These are phyloP conservation scores for Epinephelus moara DNA, from an alignment of 2,113 vertebrate genomes.

Conservation along the genomic window DNA sequence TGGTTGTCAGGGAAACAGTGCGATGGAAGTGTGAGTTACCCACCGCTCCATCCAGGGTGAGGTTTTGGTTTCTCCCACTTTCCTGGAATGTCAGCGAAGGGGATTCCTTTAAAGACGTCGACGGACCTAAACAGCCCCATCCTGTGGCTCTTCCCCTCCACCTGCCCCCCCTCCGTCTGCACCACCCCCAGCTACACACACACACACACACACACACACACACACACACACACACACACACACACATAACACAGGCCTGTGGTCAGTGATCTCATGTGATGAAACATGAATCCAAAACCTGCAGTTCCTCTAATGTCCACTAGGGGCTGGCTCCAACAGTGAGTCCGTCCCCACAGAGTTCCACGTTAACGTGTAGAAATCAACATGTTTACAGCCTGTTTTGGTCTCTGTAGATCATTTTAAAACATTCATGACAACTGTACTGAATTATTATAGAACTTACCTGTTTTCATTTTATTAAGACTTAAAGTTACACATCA, in stretches of 20 bases:
- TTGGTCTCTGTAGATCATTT: no score
- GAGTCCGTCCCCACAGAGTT: no score
- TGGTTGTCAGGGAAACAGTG: background rate
- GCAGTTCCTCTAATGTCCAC: no score
- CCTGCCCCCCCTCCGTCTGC: slow-evolving; percentile 87
- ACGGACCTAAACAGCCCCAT: slow-evolving; percentile 80
- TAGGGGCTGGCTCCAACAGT: no score
- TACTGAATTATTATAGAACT: no score
- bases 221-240: slow-evolving; percentile 21
- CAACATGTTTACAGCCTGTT: no score
- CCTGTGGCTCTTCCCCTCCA: slow-evolving; percentile 85
- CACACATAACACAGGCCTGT: background rate
- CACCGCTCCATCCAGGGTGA: slow-evolving; percentile 92
- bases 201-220: slow-evolving; percentile 39
- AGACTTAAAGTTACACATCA: no score
- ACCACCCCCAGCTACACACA: slow-evolving; percentile 88
- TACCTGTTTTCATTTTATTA: no score
- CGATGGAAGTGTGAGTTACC: background rate
- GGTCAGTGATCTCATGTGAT: no score
- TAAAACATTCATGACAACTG: no score
- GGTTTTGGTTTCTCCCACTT: slow-evolving; percentile 86
- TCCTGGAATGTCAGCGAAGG: slow-evolving; percentile 88
- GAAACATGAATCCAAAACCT: no score
- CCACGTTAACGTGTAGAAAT: no score
- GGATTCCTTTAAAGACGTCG: slow-evolving; percentile 91